A percentile compares a stretch with the other conserved stretches of the same genome.
phyloP scores from a whole-genome alignment of 2,888 invertebrate species.

The Willowsia nigromaculata region DNA sequence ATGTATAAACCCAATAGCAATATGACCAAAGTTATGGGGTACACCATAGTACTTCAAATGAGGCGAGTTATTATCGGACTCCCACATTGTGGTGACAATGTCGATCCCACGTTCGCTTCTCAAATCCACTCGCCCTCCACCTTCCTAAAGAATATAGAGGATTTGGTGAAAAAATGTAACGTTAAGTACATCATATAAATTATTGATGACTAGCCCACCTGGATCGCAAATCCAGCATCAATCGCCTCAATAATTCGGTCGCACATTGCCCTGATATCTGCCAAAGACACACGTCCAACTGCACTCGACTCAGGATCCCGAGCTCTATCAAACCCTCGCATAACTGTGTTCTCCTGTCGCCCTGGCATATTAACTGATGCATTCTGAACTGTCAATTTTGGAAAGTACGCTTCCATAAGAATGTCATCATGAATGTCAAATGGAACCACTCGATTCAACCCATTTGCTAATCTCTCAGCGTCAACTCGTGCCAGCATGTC shows the following conservation, averaged over 20 bases:
- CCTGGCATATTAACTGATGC: not conserved
- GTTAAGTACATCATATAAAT: not conserved
- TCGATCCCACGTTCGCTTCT: slow-evolving; percentile 81
- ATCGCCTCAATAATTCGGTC: slow-evolving; percentile 87
- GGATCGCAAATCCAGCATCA: slow-evolving; percentile 82
- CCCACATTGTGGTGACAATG: slow-evolving; percentile 89
- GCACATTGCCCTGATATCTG: slow-evolving; percentile 82
- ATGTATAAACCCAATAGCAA: slow-evolving; percentile 88
- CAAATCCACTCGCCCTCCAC: slow-evolving; percentile 43
- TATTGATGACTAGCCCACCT: not conserved
- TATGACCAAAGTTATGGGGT: slow-evolving; percentile 90
- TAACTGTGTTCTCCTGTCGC: slow-evolving; percentile 40
- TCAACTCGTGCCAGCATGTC: slow-evolving; percentile 83
- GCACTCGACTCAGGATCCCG: not conserved
- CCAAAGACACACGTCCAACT: not conserved
- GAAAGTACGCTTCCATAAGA: slow-evolving; percentile 47
- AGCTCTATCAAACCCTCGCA: not conserved
- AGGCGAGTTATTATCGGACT: slow-evolving; percentile 80
- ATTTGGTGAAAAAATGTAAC: not conserved
- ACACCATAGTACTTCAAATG: slow-evolving; percentile 81
- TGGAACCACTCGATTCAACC: slow-evolving; percentile 82
- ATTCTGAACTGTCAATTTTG: slow-evolving; percentile 55
- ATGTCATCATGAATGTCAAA: slow-evolving; percentile 20
- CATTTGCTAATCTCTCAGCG: slow-evolving; percentile 88
- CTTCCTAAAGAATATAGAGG: slow-evolving; percentile 1